phyloP scores from a whole-genome alignment of 1,140 invertebrate species.

The Meloidogyne floridensis region DNA sequence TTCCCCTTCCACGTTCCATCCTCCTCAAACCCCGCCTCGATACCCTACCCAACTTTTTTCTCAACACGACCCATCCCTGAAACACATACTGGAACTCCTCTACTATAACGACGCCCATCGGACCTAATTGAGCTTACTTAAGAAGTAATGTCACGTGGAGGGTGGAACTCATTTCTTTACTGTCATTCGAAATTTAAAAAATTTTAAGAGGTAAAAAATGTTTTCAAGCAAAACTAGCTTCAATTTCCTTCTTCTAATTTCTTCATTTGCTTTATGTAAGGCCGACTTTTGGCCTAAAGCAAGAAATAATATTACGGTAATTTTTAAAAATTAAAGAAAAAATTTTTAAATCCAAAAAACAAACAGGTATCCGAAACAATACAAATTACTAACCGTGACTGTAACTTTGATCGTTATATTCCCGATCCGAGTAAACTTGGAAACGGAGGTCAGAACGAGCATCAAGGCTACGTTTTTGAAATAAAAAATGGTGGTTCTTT shows the following conservation, averaged over 20 bases:
- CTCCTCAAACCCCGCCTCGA: too few species aligned
- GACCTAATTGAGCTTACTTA: too few species aligned
- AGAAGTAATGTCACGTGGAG: too few species aligned
- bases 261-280: not conserved
- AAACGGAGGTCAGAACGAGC: not conserved
- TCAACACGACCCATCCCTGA: too few species aligned
- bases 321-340: not conserved
- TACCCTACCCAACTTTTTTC: too few species aligned
- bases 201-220: too few species aligned
- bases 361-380: not conserved
- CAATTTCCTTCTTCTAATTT: not conserved
- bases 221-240: not conserved
- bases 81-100: too few species aligned
- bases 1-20: too few species aligned
- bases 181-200: too few species aligned
- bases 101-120: too few species aligned
- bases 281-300: not conserved
- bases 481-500: not conserved
- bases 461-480: not conserved
- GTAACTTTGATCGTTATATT: not conserved
- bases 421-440: not conserved
- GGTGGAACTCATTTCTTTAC: too few species aligned
- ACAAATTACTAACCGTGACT: not conserved
- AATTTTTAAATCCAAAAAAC: not conserved
- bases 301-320: not conserved